A percentile compares a stretch with the other conserved stretches of the same genome.
Conservation (phyloP, 2,888 invertebrate species). For the Erynnis tages region DNA sequence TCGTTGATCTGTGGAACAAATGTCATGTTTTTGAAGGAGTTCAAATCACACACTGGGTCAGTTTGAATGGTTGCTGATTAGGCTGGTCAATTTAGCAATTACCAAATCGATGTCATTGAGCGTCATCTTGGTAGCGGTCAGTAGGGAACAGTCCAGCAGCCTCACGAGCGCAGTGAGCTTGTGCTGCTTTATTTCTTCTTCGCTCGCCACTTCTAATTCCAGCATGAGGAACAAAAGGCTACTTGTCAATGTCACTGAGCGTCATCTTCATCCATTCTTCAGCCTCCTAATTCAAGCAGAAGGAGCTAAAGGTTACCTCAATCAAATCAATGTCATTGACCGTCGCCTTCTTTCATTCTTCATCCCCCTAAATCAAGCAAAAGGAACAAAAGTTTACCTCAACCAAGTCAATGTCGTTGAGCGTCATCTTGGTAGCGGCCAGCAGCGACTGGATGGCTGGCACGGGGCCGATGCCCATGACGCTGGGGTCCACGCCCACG, state of each 20-base stretch:
- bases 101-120: slow-evolving; percentile 94
- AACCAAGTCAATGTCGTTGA: slow-evolving; percentile 94
- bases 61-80: too few relatives aligned
- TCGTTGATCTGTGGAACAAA: slow-evolving; percentile 99
- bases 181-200: slow-evolving; percentile 87
- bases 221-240: too few relatives aligned
- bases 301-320: too few relatives aligned
- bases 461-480: slow-evolving; percentile 98
- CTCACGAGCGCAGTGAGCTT: slow-evolving; percentile 94
- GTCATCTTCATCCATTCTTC: too few relatives aligned
- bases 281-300: too few relatives aligned
- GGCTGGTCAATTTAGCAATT: too few relatives aligned
- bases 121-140: slow-evolving; percentile 88
- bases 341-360: too few relatives aligned
- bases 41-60: too few relatives aligned
- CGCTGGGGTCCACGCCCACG: slow-evolving; percentile 96
- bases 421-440: slow-evolving; percentile 86
- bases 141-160: slow-evolving; percentile 92
- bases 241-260: too few relatives aligned
- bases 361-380: too few relatives aligned
- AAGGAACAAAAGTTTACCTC: slow-evolving; percentile 82
- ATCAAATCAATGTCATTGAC: neutral
- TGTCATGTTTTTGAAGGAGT: too few relatives aligned
- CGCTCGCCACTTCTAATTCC: slow-evolving; percentile 94
- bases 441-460: slow-evolving; percentile 94